phyloP scores from a whole-genome alignment of 2,797 vertebrate genomes.

The Numenius phaeopus region DNA sequence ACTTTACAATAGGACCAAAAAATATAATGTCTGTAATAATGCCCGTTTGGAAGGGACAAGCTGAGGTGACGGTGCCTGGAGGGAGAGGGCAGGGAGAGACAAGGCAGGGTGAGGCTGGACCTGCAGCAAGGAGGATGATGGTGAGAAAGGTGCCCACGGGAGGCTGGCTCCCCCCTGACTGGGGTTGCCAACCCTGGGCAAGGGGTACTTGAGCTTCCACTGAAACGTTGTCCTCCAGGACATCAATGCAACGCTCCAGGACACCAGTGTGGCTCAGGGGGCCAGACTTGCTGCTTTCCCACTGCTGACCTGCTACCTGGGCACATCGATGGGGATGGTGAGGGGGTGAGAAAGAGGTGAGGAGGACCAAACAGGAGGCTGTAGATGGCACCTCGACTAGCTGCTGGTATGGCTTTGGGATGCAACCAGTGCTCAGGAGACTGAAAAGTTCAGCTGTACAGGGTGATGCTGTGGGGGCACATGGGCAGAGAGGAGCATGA shows the following conservation, averaged over 20 bases:
- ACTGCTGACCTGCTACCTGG: background rate
- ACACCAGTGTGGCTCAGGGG: fast-evolving
- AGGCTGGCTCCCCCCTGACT: fast-evolving
- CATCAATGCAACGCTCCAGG: too few species aligned
- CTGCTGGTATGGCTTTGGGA: background rate
- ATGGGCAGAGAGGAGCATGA: background rate
- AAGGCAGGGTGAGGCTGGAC: background rate
- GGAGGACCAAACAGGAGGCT: background rate
- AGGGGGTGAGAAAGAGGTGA: background rate
- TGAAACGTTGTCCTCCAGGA: background rate
- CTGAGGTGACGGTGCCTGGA: background rate
- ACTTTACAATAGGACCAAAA: background rate
- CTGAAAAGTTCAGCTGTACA: background rate
- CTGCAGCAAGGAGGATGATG: too few species aligned
- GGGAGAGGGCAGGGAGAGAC: background rate
- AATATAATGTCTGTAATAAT: background rate
- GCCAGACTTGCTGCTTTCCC: background rate
- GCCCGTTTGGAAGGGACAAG: background rate
- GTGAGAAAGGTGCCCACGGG: fast-evolving
- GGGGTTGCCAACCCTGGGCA: background rate
- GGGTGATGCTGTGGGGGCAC: fast-evolving
- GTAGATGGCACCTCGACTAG: background rate
- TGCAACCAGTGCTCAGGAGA: background rate
- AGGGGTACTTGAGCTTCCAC: background rate
- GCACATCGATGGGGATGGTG: background rate